Evolutionary conservation across 2,888 invertebrate species (phyloP).

Genomic region (Drosophila eohydei): DNA sequence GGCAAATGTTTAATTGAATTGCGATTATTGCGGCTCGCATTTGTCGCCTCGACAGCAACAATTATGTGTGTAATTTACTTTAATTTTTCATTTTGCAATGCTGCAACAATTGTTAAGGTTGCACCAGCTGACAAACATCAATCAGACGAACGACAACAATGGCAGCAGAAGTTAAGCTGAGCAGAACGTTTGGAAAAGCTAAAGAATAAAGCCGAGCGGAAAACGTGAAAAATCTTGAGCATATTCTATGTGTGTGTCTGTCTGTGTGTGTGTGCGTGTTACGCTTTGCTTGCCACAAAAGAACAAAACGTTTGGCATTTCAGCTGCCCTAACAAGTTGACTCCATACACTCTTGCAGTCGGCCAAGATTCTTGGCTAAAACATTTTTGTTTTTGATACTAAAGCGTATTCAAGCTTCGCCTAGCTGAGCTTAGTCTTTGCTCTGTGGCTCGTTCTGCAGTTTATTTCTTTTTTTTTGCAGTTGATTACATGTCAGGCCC

Average conservation of each 20-base stretch:
- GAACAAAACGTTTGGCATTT: slow-evolving; percentile 62
- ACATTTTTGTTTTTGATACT: too few species aligned
- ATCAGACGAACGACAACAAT: slow-evolving; percentile 51
- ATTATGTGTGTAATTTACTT: slow-evolving; percentile 77
- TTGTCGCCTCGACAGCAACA: slow-evolving; percentile 44
- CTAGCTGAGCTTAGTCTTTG: neutral
- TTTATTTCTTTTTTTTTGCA: slow-evolving; percentile 31
- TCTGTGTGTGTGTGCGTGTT: slow-evolving; percentile 47
- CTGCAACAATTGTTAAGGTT: slow-evolving; percentile 71
- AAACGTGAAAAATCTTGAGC: slow-evolving; percentile 73
- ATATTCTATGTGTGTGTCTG: slow-evolving; percentile 1
- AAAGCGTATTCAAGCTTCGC: slow-evolving; percentile 11
- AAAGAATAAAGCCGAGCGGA: slow-evolving; percentile 66
- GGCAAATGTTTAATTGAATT: slow-evolving; percentile 77
- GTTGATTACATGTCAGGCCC: slow-evolving; percentile 70
- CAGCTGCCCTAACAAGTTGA: neutral
- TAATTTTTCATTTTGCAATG: slow-evolving; percentile 47
- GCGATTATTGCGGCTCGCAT: slow-evolving; percentile 26
- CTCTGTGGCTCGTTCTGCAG: slow-evolving; percentile 38
- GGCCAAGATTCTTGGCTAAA: too few species aligned
- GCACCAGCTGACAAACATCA: slow-evolving; percentile 71
- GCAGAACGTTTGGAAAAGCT: slow-evolving; percentile 69
- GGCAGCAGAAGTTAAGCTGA: slow-evolving; percentile 63
- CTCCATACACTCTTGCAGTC: too few species aligned
- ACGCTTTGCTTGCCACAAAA: slow-evolving; percentile 76